These are phyloP conservation scores for Acrocephalus scirpaceus DNA, from an alignment of 2,797 vertebrate genomes.

Conservation along the genomic window DNA sequence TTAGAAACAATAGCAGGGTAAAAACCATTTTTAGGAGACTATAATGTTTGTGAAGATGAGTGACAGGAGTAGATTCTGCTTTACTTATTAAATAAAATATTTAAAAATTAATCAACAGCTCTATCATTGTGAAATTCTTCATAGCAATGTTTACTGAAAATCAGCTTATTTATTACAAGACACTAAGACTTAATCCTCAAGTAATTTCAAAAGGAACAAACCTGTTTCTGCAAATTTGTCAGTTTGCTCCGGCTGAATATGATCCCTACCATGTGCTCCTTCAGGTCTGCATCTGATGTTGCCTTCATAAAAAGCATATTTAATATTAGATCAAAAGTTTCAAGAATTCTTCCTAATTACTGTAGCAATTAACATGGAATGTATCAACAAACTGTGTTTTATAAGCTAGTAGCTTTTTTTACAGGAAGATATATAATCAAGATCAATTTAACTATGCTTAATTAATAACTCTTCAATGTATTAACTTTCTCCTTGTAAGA, in stretches of 20 bases:
- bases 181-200: not conserved
- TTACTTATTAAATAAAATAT: not conserved
- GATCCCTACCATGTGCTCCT: conserved; percentile 99
- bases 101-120: not conserved
- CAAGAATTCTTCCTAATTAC: not conserved
- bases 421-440: not conserved
- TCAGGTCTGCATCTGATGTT: conserved; percentile 96
- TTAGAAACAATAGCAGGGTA: not conserved
- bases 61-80: not conserved
- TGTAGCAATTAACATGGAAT: not conserved
- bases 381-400: not conserved
- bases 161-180: not conserved
- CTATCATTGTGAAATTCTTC: not conserved
- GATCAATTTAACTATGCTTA: not conserved
- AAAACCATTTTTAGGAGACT: not conserved
- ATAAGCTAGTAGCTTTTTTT: not conserved
- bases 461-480: not conserved
- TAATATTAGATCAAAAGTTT: not conserved
- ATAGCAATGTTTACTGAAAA: not conserved
- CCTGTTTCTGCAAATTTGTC: conserved; percentile 99
- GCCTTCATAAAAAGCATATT: conserved; percentile 77
- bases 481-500: not conserved
- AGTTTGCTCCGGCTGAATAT: conserved; percentile 99
- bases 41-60: not conserved
- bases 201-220: conserved; percentile 58